A percentile compares a stretch with the other conserved stretches of the same genome.
phyloP scores from a whole-genome alignment of 1,140 invertebrate species.

The Leptinotarsa texana region DNA sequence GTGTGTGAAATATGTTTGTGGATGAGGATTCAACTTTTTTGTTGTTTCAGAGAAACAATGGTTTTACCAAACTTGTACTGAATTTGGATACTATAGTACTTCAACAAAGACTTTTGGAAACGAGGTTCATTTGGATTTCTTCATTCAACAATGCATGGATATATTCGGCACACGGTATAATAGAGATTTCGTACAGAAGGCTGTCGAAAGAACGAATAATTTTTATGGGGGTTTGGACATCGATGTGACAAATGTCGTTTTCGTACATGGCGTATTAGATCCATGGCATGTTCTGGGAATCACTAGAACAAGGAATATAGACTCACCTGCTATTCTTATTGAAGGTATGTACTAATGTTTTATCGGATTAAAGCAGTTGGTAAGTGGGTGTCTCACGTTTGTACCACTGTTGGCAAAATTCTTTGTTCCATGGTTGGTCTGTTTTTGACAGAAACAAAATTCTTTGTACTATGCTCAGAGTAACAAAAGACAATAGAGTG shows the following conservation, averaged over 20 bases:
- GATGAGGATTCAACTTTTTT: too few relatives aligned
- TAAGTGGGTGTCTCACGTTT: too few relatives aligned
- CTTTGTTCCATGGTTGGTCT: too few relatives aligned
- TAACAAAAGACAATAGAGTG: too few relatives aligned
- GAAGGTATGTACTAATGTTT: constrained; percentile 59
- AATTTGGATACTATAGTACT: constrained; percentile 94
- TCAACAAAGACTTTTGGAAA: constrained; percentile 82
- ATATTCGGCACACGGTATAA: constrained; percentile 74
- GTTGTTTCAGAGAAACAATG: constrained; percentile 72
- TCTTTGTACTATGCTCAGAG: too few relatives aligned
- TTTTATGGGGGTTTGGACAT: constrained; percentile 79
- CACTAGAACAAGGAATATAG: constrained; percentile 60
- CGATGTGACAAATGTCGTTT: constrained; percentile 75
- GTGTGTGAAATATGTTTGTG: too few relatives aligned
- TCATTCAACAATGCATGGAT: constrained; percentile 79
- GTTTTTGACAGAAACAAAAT: too few relatives aligned
- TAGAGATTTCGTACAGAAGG: constrained; percentile 61
- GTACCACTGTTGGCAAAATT: too few relatives aligned
- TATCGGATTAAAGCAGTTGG: not conserved
- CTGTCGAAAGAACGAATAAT: constrained; percentile 73
- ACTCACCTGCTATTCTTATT: constrained; percentile 72
- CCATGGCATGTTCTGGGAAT: constrained; percentile 90
- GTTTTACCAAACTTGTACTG: constrained; percentile 94
- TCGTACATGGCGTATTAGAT: constrained; percentile 88
- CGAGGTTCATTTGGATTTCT: constrained; percentile 78